Evolutionary conservation across 2,113 vertebrate genomes (phyloP).

Genomic region (Pipra filicauda): DNA sequence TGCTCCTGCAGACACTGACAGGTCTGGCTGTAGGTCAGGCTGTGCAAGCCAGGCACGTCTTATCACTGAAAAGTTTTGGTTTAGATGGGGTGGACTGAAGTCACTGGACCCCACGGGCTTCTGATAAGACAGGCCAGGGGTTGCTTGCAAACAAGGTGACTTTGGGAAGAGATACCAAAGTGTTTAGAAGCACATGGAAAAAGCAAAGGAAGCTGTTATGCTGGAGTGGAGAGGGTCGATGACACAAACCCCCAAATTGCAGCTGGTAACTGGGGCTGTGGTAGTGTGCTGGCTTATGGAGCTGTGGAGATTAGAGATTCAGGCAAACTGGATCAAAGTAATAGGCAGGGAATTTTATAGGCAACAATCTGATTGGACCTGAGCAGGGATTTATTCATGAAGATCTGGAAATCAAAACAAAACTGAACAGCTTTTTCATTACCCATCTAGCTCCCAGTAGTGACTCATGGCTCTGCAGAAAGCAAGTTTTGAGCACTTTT

Average conservation of each 20-base stretch:
- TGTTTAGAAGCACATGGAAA: not conserved
- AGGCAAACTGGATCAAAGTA: not conserved
- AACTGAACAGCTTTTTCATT: slow-evolving; percentile 30
- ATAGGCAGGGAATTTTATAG: not conserved
- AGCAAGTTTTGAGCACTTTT: not conserved
- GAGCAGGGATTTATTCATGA: not conserved
- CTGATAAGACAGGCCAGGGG: not conserved
- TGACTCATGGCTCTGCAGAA: not conserved
- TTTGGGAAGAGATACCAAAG: not conserved
- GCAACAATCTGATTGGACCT: not conserved
- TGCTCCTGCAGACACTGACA: not conserved
- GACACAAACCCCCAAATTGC: not conserved
- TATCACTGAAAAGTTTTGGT: not conserved
- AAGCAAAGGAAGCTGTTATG: not conserved
- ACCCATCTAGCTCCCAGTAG: not conserved
- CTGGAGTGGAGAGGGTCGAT: rapidly evolving
- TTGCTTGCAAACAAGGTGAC: no score
- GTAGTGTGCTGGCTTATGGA: not conserved
- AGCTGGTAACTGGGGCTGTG: not conserved
- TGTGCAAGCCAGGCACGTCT: rapidly evolving
- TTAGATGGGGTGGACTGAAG: not conserved
- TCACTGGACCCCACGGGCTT: not conserved
- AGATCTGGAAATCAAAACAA: slow-evolving; percentile 20
- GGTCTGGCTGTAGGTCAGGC: not conserved
- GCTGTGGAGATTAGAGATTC: not conserved